Percentiles rank a stretch among this genome's conserved stretches.
phyloP scores from a whole-genome alignment of 1,140 invertebrate genomes.

The Drosophila santomea region DNA sequence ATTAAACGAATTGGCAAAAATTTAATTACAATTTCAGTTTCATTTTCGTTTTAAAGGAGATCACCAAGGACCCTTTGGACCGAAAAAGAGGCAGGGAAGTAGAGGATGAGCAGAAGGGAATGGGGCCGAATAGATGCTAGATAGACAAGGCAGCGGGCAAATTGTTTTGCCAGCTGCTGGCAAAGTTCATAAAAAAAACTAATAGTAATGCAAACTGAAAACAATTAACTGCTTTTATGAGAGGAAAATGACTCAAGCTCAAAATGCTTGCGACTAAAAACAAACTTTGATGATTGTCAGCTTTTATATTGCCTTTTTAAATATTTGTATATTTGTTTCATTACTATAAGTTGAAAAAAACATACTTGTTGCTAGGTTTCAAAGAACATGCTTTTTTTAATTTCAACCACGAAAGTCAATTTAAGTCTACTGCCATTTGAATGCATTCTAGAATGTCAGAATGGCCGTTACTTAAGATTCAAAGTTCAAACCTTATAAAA shows the following conservation, averaged over 20 bases:
- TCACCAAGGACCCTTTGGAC: constrained; percentile 13
- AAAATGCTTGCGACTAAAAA: not conserved
- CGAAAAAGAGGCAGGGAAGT: not conserved
- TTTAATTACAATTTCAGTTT: constrained; percentile 74
- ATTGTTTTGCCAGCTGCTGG: constrained; percentile 43
- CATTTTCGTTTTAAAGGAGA: constrained; percentile 38
- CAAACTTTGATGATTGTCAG: too few species aligned
- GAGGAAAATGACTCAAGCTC: not conserved
- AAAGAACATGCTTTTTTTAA: too few species aligned
- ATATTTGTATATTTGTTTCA: too few species aligned
- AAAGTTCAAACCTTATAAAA: too few species aligned
- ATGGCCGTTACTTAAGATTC: too few species aligned
- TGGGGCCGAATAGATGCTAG: not conserved
- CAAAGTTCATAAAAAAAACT: constrained; percentile 56
- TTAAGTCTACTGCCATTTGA: not conserved
- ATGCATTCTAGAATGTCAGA: too few species aligned
- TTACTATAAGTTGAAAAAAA: too few species aligned
- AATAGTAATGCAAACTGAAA: constrained; percentile 50
- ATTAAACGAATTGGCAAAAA: constrained; percentile 79
- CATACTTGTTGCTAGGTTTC: too few species aligned
- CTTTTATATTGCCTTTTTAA: too few species aligned
- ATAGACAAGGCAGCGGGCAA: not conserved
- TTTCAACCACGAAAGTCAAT: too few species aligned
- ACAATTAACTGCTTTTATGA: constrained; percentile 52
- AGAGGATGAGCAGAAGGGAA: not conserved